Evolutionary conservation across 2,888 invertebrate genomes (phyloP).

Genomic region (Toxonevra muliebris): DNA sequence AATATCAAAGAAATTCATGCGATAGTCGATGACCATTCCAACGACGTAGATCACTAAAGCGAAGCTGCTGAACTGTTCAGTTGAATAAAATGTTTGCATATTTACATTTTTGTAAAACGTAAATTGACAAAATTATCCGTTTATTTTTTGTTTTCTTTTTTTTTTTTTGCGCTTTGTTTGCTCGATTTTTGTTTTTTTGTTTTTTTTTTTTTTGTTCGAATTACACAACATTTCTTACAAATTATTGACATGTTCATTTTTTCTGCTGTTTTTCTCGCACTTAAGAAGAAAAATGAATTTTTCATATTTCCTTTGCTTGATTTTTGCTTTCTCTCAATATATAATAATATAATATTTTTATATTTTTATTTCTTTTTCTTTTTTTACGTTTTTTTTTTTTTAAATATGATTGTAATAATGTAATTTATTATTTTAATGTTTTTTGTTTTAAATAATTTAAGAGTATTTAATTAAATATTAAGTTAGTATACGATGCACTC

Average conservation of each 20-base stretch:
- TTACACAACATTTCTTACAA: conserved; percentile 55
- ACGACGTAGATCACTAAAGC: too few relatives aligned
- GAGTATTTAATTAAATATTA: conserved; percentile 52
- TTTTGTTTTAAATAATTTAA: conserved; percentile 54
- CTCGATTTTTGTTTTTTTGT: conserved; percentile 30
- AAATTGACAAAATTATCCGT: conserved; percentile 41
- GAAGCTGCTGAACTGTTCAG: neutral
- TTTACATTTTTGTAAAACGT: conserved; percentile 38
- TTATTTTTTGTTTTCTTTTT: conserved; percentile 34
- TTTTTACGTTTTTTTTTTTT: conserved; percentile 34
- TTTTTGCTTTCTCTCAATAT: conserved; percentile 34
- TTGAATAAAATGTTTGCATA: conserved; percentile 13
- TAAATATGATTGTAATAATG: conserved; percentile 37
- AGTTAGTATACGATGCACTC: conserved; percentile 53
- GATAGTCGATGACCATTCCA: too few relatives aligned
- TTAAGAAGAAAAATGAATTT: too few relatives aligned
- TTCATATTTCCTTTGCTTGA: too few relatives aligned
- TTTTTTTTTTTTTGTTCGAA: conserved; percentile 47
- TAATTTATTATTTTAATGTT: conserved; percentile 33
- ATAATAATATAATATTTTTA: conserved; percentile 19
- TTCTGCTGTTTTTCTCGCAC: conserved; percentile 29
- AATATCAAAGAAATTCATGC: too few relatives aligned
- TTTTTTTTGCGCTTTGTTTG: conserved; percentile 27
- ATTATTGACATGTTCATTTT: conserved; percentile 51
- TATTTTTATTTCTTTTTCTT: conserved; percentile 21